A percentile compares a stretch with the other conserved stretches of the same genome.
phyloP scores from a whole-genome alignment of 2,888 invertebrate species.

The Spialia ferax region DNA sequence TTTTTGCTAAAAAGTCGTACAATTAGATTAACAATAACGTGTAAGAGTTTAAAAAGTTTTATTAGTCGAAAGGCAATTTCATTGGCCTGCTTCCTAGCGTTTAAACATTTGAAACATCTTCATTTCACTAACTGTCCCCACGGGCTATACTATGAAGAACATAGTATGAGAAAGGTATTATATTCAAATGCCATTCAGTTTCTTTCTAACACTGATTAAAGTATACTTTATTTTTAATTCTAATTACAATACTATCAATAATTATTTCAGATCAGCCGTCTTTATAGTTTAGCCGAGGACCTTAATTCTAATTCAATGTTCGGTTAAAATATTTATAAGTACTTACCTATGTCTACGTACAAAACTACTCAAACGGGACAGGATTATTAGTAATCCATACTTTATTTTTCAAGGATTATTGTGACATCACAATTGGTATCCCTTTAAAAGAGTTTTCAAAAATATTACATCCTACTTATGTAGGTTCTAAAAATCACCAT shows the following conservation, averaged over 20 bases:
- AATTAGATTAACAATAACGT: slow-evolving; percentile 58
- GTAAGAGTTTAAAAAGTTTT: slow-evolving; percentile 54
- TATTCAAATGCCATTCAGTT: background rate
- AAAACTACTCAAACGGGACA: slow-evolving; percentile 4
- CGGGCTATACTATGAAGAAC: slow-evolving; percentile 40
- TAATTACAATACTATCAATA: background rate
- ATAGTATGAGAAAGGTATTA: slow-evolving; percentile 10
- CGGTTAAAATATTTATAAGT: background rate
- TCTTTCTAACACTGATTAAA: background rate
- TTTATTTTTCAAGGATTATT: background rate
- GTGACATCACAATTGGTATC: slow-evolving; percentile 11
- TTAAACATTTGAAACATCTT: slow-evolving; percentile 51
- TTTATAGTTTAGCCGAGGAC: slow-evolving; percentile 19
- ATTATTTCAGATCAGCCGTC: slow-evolving; percentile 2
- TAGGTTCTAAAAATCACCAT: slow-evolving; percentile 3
- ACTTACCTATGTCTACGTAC: slow-evolving; percentile 23
- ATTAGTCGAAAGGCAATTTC: slow-evolving; percentile 71
- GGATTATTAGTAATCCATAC: background rate
- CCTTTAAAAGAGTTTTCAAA: slow-evolving; percentile 6
- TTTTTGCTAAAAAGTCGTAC: slow-evolving; percentile 56
- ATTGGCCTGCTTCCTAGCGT: slow-evolving; percentile 64
- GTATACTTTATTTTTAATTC: background rate
- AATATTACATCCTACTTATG: slow-evolving; percentile 8
- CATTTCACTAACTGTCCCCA: slow-evolving; percentile 24
- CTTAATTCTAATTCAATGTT: slow-evolving; percentile 9